Conservation (phyloP, 2,888 invertebrate species). For the Drosophila fulvimacula region DNA sequence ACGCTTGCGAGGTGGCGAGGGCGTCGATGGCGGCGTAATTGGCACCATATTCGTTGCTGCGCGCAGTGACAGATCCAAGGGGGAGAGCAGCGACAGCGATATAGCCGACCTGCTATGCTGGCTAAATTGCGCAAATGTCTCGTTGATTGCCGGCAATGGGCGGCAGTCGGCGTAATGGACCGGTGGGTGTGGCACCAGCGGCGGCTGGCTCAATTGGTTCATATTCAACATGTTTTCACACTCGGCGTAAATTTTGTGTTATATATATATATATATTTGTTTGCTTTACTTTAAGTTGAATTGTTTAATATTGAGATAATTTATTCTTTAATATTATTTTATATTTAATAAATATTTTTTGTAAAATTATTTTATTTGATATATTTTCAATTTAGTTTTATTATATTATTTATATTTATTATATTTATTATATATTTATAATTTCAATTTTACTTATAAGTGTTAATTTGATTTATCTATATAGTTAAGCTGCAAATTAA, state of each 20-base stretch:
- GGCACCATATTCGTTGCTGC: constrained; percentile 81
- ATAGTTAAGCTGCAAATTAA: too few species aligned
- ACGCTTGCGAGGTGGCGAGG: constrained; percentile 84
- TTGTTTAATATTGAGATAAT: not conserved
- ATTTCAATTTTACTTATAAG: too few species aligned
- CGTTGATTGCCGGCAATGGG: constrained; percentile 83
- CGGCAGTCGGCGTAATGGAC: constrained; percentile 77
- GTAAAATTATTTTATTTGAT: not conserved
- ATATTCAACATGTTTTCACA: constrained; percentile 52
- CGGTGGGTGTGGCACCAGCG: constrained; percentile 38
- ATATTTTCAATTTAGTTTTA: not conserved
- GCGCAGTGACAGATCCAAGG: constrained; percentile 84
- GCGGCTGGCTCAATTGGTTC: constrained; percentile 33
- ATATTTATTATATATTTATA: too few species aligned
- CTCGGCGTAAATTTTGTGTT: not conserved
- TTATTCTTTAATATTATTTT: not conserved
- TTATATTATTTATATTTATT: too few species aligned
- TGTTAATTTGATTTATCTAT: too few species aligned
- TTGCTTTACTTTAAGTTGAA: not conserved
- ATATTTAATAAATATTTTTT: not conserved
- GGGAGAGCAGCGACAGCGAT: constrained; percentile 80
- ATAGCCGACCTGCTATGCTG: constrained; percentile 62
- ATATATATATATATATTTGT: not conserved
- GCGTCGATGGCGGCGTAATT: constrained; percentile 85
- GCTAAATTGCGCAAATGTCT: constrained; percentile 84